Base-by-base conservation (phyloP, 2,113 vertebrate species). In the Sminthopsis crassicaudata region DNA sequence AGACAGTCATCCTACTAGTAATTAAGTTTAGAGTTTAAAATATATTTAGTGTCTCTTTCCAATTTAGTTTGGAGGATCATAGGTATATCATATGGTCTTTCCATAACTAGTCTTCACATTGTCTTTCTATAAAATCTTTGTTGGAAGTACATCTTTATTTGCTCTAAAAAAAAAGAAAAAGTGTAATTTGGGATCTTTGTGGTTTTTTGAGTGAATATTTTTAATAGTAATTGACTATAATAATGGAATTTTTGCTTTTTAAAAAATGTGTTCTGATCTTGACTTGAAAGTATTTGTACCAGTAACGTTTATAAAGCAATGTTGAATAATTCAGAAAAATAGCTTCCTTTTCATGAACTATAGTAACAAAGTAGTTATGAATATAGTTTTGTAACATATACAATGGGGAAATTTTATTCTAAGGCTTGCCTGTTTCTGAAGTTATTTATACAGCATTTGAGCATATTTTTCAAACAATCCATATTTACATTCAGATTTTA, bases 351-450 rank as follows among this genome's bases (percentile, higher is more conserved):
- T 95, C 10, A 67, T 90, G 50, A 51, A 51, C 0, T 23, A 6
- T 95, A 90, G 50, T 51, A 51, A 11, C 50, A 51, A 51, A 51
- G 9, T 51, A 51, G 50, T 90, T n/a, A 36, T 67, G n/a, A 55
- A 92, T 48, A 24, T 94, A 67, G 46, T 92, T 67, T 91, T 91
- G n/a, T 92, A 42, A 42, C 30, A 36, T 54, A 84, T 22, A 0
- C 89, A 12, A 30, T 94, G 16, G 67, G 67, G 36, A 93, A 89
- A 57, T 95, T 94, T 93, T n/a, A 67, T 42, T 48, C 22, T 57
- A 60, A 88, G 93, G 1, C 42, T 67, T n/a, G 25, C 8, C 52
- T 11, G 36, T 90, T 48, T 10, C 27, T 88, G 0, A 91, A 25
- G 24, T 53, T 24, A 8, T 0, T 36, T 30, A 4, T 67, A 67